Percentiles rank a stretch among this genome's conserved stretches.
Conservation (phyloP, 2,888 invertebrate genomes). For the Hirtodrosophila alboralis region DNA sequence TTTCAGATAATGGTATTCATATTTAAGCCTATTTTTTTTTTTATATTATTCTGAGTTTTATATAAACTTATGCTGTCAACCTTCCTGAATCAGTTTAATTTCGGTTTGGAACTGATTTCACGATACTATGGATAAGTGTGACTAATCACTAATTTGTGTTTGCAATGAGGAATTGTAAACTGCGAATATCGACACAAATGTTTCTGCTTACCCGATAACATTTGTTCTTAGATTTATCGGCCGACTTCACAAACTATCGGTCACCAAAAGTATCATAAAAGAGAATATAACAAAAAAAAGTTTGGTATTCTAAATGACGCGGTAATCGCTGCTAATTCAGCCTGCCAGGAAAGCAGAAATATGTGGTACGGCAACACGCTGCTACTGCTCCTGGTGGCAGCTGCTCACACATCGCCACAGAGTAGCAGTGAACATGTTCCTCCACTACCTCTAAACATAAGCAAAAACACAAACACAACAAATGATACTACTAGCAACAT, state of each 20-base stretch:
- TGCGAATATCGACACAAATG: no score
- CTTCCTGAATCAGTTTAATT: no score
- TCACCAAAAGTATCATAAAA: slow-evolving; percentile 33
- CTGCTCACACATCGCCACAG: slow-evolving; percentile 34
- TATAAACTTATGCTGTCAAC: no score
- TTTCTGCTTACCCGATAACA: no score
- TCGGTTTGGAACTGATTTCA: no score
- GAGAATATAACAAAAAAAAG: slow-evolving; percentile 35
- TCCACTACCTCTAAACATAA: slow-evolving; percentile 70
- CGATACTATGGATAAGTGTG: no score
- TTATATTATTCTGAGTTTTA: no score
- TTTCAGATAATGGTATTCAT: no score
- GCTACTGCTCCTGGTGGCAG: slow-evolving; percentile 50
- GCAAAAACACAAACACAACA: slow-evolving; percentile 58
- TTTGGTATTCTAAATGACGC: slow-evolving; percentile 46
- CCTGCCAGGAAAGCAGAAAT: slow-evolving; percentile 51
- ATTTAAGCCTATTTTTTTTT: no score
- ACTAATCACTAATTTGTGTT: no score
- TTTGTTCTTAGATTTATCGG: slow-evolving; percentile 25
- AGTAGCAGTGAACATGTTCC: slow-evolving; percentile 66
- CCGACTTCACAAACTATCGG: slow-evolving; percentile 22
- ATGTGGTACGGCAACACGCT: slow-evolving; percentile 45
- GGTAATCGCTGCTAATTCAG: slow-evolving; percentile 40
- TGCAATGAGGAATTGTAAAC: no score
- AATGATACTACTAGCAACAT: slow-evolving; percentile 57